Percentiles rank a stretch among this genome's conserved stretches.
phyloP scores from a whole-genome alignment of 1,140 invertebrate species.

The Drosophila insularis region DNA sequence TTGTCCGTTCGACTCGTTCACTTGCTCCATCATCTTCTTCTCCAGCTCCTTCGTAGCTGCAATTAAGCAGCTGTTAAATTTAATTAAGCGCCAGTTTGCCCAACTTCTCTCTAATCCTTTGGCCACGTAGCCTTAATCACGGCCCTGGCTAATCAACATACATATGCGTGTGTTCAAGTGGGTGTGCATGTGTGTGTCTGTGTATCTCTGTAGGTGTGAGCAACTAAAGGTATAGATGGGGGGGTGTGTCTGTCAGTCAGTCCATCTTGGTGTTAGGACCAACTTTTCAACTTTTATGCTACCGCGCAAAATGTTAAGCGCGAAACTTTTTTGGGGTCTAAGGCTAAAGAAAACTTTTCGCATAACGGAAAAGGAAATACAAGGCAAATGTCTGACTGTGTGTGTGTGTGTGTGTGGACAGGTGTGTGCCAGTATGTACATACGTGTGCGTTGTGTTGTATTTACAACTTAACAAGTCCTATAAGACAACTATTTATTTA shows the following conservation, averaged over 20 bases:
- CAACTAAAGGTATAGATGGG: constrained; percentile 4
- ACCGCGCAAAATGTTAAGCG: constrained; percentile 69
- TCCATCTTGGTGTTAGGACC: constrained; percentile 40
- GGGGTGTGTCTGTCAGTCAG: constrained; percentile 45
- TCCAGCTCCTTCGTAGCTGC: constrained; percentile 38
- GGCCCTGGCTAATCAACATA: constrained; percentile 66
- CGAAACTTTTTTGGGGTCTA: constrained; percentile 58
- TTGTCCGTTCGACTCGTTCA: background rate
- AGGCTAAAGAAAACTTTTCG: constrained; percentile 63
- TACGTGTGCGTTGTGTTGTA: constrained; percentile 19
- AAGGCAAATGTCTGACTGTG: constrained; percentile 65
- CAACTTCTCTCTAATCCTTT: constrained; percentile 51
- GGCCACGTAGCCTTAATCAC: constrained; percentile 67
- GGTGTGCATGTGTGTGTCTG: constrained; percentile 27
- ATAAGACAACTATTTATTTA: constrained; percentile 72
- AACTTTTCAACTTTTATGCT: constrained; percentile 72
- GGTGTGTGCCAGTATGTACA: constrained; percentile 31
- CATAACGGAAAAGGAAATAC: constrained; percentile 79
- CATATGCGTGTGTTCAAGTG: constrained; percentile 27
- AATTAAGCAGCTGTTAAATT: constrained; percentile 80
- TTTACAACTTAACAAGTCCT: constrained; percentile 33
- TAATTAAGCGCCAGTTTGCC: constrained; percentile 68
- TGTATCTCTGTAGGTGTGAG: constrained; percentile 30
- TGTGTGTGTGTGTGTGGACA: constrained; percentile 34
- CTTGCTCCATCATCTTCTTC: background rate